Evolutionary conservation across 2,888 invertebrate genomes (phyloP), one percentile per base, ranked within the genome.

Genomic region (Dendrolimus houi): DNA sequence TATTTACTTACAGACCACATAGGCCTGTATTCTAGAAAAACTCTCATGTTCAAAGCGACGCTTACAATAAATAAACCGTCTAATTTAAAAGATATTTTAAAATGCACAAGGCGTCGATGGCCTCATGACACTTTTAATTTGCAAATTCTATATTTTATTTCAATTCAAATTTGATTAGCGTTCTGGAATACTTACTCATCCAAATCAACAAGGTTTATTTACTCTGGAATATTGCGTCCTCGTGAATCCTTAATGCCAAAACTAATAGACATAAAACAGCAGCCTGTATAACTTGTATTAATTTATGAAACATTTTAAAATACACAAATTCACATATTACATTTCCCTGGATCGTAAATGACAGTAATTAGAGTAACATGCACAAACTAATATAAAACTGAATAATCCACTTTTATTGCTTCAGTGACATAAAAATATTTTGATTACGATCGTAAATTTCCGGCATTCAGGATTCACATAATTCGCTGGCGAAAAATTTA

Each of bases 381-480:
- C 69, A 67, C 66, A 69, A 62, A 68, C 70, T 69, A 71, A 72
- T 73, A 70, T 69, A 62, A 73, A 79, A 77, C 76, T 69, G 70
- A 74, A 70, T 75, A 72, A 74, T 70, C 62, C 66, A 63, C 66
- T 74, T 81, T 79, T 76, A 78, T 77, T 77, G 72, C 76, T 62
- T 59, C 65, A 79, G 72, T 79, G 72, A 79, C 71, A 79, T 78
- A 71, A 77, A 79, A 76, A 74, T 72, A 72, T 72, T 71, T 72
- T 73, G 64, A 74, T 73, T 75, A 68, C 71, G 60, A 60, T 68
- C 71, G 64, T 75, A 71, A 75, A 74, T 77, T 77, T 76, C 75
- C 79, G 84, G 85, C 85, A 87, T 87, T 88, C 85, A 85, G 86
- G 87, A 87, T 87, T 87, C 86, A 88, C 83, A 81, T 85, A 82